Evolutionary conservation across 2,888 invertebrate genomes (phyloP), one percentile per base, ranked within the genome.

Genomic region (Drosophila aldrichi): DNA sequence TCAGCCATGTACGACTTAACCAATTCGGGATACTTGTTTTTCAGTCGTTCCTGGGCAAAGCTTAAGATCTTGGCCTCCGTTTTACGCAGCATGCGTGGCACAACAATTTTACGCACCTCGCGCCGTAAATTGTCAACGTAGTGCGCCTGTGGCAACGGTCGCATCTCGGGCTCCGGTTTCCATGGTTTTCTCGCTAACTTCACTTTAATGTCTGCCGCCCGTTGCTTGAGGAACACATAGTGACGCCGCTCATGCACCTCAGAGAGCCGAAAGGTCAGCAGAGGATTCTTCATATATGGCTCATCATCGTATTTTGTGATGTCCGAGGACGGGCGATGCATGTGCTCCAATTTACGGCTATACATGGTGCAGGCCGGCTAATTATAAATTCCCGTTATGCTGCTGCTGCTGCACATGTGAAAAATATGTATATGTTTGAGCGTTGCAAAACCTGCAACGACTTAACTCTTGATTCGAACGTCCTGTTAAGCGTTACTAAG

Each of bases 61-160:
- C 92, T 93, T 55, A 94, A 92, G 65, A 96, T 96, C 84, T 94
- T 94, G 10, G 93, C 89, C 91, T 96, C 95, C 92, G 95, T 95
- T 43, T 94, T 93, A 32, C 94, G 93, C 2, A 94, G 93, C 95
- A 96, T 95, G 9, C 94, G 94, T 0, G 95, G 95, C 7, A 95
- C 94, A 46, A 94, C 93, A 51, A 95, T 94, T 72, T 94, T 92
- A 3, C 94, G 93, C 0, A 95, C 95, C 82, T 94, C 94, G 74
- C 93, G 92, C n/a, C 94, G 93, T 34, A 96, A 88, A 22, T 94
- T 94, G 32, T 94, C 93, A 54, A 95, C 94, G 78, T 95, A 94
- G 55, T 94, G 92, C 2, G 93, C 91, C 82, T 95, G 94, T 4
- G 94, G 93, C 79, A 94, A 90, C 46, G 94, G 94, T 5, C 94